Percentiles rank a stretch among this genome's conserved stretches.
Conservation (phyloP, 2,797 vertebrate species). For the Babyrousa celebensis region DNA sequence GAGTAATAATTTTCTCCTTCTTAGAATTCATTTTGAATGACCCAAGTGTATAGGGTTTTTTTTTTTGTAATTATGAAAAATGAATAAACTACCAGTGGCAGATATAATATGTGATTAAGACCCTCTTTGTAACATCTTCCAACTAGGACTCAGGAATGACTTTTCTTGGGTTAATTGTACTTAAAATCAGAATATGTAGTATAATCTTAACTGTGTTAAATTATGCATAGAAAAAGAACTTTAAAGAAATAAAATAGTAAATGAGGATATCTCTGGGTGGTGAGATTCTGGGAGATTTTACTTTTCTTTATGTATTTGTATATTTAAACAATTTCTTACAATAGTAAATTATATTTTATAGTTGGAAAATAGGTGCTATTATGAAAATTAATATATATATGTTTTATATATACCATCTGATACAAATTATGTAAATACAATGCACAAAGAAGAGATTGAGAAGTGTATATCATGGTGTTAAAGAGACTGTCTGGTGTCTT, state of each 20-base stretch:
- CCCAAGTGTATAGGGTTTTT: slow-evolving; percentile 66
- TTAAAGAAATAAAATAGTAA: slow-evolving; percentile 81
- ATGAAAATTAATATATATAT: slow-evolving; percentile 56
- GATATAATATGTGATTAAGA: slow-evolving; percentile 83
- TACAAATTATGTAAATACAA: slow-evolving; percentile 23
- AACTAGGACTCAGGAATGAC: slow-evolving; percentile 75
- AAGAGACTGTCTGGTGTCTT: slow-evolving; percentile 13
- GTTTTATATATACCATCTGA: slow-evolving; percentile 26
- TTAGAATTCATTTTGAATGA: slow-evolving; percentile 82
- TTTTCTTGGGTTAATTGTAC: slow-evolving; percentile 84
- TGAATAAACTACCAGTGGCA: slow-evolving; percentile 76
- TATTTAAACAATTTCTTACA: slow-evolving; percentile 71
- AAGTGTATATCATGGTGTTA: not conserved
- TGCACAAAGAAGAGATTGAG: not conserved
- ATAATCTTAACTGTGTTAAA: slow-evolving; percentile 83
- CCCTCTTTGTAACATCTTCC: slow-evolving; percentile 79
- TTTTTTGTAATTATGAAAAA: slow-evolving; percentile 79
- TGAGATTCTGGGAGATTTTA: slow-evolving; percentile 71
- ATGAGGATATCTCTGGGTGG: slow-evolving; percentile 62
- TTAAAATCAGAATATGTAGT: slow-evolving; percentile 84
- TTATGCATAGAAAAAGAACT: slow-evolving; percentile 80
- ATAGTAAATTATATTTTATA: slow-evolving; percentile 69
- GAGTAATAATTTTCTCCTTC: slow-evolving; percentile 74
- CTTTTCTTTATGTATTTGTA: slow-evolving; percentile 73
- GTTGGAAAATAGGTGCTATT: slow-evolving; percentile 48